Percentiles rank a stretch among this genome's conserved stretches.
These are phyloP conservation scores for Zapus hudsonius DNA, from an alignment of 2,113 vertebrate genomes.

Conservation along the genomic window DNA sequence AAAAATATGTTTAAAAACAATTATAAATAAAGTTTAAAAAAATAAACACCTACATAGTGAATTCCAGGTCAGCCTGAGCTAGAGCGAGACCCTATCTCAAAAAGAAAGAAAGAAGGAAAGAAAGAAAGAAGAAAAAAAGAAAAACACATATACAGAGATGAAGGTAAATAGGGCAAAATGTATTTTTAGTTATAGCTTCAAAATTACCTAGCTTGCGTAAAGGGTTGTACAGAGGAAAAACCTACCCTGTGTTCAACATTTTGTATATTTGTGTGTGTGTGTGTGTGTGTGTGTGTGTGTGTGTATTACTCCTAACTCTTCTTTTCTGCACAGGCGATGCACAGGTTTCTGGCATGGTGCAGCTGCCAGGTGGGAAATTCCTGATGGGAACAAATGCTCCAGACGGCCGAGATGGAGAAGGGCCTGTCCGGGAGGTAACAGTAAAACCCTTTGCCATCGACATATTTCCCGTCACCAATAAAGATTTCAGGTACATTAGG, in stretches of 20 bases:
- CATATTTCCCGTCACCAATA: conserved; percentile 91
- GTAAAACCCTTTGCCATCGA: conserved; percentile 90
- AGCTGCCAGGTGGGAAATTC: conserved; percentile 88
- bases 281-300: too few species aligned
- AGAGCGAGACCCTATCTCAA: background rate
- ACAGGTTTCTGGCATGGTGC: conserved; percentile 82
- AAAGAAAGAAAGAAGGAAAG: background rate
- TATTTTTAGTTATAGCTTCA: background rate
- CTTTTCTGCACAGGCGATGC: conserved; percentile 62
- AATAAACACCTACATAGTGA: background rate
- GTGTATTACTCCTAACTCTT: background rate
- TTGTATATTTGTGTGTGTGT: background rate
- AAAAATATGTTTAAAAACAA: too few species aligned
- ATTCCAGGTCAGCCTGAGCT: background rate
- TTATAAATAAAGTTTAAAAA: too few species aligned
- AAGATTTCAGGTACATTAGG: conserved; percentile 90
- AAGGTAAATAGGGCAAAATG: background rate
- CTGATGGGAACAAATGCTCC: conserved; percentile 88
- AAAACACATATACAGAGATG: background rate
- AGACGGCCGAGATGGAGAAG: conserved; percentile 88
- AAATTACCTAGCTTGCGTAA: background rate
- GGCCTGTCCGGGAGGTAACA: conserved; percentile 83
- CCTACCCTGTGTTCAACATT: background rate
- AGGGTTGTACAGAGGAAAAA: background rate
- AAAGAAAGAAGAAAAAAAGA: background rate